These are phyloP conservation scores for Peromyscus eremicus DNA, from an alignment of 2,797 vertebrate species.

Conservation along the genomic window DNA sequence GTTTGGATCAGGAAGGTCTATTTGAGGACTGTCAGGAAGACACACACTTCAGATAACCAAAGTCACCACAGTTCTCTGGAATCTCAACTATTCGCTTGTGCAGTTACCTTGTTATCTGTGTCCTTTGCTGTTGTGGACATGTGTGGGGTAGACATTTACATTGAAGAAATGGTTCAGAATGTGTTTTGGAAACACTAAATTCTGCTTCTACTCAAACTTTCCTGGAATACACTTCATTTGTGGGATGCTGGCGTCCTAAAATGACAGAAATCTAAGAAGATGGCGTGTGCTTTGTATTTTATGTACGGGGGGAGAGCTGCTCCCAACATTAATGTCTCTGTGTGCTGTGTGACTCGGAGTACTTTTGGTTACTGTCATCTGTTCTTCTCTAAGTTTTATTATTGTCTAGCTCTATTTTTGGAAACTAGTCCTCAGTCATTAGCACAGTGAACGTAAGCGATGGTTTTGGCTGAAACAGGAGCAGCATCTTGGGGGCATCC, in stretches of 20 bases:
- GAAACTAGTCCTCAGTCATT: constrained; percentile 40
- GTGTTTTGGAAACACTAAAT: neutral
- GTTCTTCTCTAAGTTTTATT: constrained; percentile 61
- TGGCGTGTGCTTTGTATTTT: constrained; percentile 38
- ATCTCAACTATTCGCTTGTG: neutral
- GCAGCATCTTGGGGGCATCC: neutral
- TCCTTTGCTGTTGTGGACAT: neutral
- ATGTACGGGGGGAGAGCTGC: neutral
- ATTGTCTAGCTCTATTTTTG: constrained; percentile 33
- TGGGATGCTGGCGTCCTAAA: neutral
- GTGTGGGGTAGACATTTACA: neutral
- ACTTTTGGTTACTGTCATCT: constrained; percentile 22
- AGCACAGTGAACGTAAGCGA: constrained; percentile 22
- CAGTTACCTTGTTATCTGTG: neutral
- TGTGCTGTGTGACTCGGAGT: constrained; percentile 12
- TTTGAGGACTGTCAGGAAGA: neutral
- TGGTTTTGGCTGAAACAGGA: constrained; percentile 49
- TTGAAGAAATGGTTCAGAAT: neutral
- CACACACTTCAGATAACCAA: neutral
- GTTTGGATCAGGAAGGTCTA: neutral
- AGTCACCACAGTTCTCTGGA: neutral
- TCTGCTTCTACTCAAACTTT: neutral
- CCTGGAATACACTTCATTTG: constrained; percentile 16
- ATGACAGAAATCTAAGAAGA: constrained; percentile 37
- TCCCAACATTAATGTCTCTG: constrained; percentile 38